Evolutionary conservation across 2,113 vertebrate species (phyloP).

Genomic region (Zosterops borbonicus): DNA sequence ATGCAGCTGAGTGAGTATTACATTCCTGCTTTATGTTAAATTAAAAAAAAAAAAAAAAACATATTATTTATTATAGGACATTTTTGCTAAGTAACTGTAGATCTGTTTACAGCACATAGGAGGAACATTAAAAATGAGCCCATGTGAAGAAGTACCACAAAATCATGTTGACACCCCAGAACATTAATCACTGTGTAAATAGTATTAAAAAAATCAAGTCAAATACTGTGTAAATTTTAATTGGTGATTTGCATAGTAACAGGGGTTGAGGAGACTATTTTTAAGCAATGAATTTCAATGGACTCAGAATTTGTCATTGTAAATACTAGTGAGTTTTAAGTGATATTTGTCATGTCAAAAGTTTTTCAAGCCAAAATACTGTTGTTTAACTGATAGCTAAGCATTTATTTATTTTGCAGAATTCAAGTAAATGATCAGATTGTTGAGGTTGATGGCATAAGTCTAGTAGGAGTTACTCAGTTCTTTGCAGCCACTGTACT

Average conservation of each 20-base stretch:
- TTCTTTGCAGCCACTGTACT: slow-evolving; percentile 91
- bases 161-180: neutral
- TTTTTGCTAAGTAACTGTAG: neutral
- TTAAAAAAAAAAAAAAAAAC: neutral
- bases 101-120: neutral
- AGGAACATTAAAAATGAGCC: neutral
- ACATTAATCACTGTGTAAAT: neutral
- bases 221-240: neutral
- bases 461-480: slow-evolving; percentile 91
- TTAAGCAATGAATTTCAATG: neutral
- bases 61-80: neutral
- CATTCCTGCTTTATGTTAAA: neutral
- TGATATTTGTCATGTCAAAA: neutral
- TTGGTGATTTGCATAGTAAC: neutral
- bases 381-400: neutral
- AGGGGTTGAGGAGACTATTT: neutral
- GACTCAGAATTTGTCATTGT: neutral
- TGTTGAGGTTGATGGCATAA: slow-evolving; percentile 89
- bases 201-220: neutral
- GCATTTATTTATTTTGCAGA: slow-evolving; percentile 69
- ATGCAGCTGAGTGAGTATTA: neutral
- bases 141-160: neutral
- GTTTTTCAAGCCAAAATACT: neutral
- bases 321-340: neutral
- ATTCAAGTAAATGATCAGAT: slow-evolving; percentile 94